phyloP scores from a whole-genome alignment of 2,797 vertebrate species.

The Poliocrania exsul region DNA sequence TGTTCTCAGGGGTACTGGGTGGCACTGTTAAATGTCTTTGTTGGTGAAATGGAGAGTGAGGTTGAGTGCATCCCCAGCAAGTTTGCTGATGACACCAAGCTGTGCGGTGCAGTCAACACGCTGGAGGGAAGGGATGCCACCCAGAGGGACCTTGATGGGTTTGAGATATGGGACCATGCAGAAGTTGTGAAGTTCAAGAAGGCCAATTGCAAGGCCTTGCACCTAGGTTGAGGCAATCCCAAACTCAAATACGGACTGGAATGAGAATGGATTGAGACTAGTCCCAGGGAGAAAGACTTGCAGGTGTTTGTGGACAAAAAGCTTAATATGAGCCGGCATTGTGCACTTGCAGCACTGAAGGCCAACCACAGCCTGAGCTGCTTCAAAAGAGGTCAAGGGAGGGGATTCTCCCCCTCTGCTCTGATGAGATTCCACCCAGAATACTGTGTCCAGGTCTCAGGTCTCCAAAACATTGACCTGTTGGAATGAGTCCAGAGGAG shows the following conservation, averaged over 20 bases:
- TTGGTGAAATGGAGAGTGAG: too few relatives aligned
- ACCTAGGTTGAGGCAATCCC: background rate
- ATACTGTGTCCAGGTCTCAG: background rate
- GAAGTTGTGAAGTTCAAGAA: background rate
- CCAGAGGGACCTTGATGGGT: background rate
- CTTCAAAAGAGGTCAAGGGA: background rate
- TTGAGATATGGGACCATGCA: too few relatives aligned
- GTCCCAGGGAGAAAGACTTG: background rate
- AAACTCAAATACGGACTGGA: background rate
- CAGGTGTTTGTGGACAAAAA: background rate
- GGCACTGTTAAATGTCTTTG: background rate
- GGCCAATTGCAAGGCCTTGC: background rate
- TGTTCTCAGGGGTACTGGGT: background rate
- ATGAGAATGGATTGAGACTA: background rate
- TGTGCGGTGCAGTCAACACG: background rate
- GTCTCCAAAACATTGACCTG: too few relatives aligned
- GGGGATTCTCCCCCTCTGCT: background rate
- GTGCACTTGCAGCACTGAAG: background rate
- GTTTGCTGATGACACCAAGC: background rate
- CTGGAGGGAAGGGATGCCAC: background rate
- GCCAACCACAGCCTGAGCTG: background rate
- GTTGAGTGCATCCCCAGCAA: background rate
- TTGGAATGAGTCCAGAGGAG: background rate
- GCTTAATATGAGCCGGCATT: background rate
- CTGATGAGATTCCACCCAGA: background rate